Percentiles rank a stretch among this genome's conserved stretches.
These are phyloP conservation scores for Semotilus atromaculatus DNA, from an alignment of 2,797 vertebrate genomes.

Conservation along the genomic window DNA sequence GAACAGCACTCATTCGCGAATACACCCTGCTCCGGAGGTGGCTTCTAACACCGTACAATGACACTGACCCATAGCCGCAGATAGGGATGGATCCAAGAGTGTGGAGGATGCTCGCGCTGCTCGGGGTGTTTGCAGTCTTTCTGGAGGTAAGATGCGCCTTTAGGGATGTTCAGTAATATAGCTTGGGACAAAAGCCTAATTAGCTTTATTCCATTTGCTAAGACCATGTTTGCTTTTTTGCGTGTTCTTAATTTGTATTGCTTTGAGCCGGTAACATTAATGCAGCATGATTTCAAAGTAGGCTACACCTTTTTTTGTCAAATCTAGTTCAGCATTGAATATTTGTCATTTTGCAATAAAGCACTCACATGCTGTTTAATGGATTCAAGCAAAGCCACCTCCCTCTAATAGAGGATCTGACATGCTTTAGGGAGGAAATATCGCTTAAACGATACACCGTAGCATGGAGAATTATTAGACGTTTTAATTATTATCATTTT, in stretches of 20 bases:
- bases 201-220: slow-evolving; percentile 14
- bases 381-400: slow-evolving; percentile 57
- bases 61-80: slow-evolving; percentile 72
- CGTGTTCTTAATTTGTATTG: background rate
- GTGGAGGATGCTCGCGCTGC: slow-evolving; percentile 75
- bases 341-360: slow-evolving; percentile 56
- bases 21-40: slow-evolving; percentile 53
- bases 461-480: background rate
- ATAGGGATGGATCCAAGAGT: slow-evolving; percentile 76
- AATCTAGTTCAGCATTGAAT: slow-evolving; percentile 32
- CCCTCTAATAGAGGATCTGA: slow-evolving; percentile 44
- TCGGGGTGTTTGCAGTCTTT: slow-evolving; percentile 74
- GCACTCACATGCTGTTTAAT: slow-evolving; percentile 36
- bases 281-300: slow-evolving; percentile 20
- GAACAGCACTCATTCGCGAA: slow-evolving; percentile 18
- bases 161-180: slow-evolving; percentile 34
- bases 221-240: background rate
- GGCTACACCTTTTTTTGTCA: slow-evolving; percentile 17
- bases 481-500: background rate
- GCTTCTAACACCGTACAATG: slow-evolving; percentile 65
- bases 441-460: slow-evolving; percentile 6
- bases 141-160: slow-evolving; percentile 72
- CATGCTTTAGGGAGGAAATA: slow-evolving; percentile 41
- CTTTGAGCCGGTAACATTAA: background rate
- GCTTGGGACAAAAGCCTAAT: slow-evolving; percentile 29